Evolutionary conservation across 2,113 vertebrate genomes (phyloP), one percentile per base, ranked within the genome.

Genomic region (Indri indri): DNA sequence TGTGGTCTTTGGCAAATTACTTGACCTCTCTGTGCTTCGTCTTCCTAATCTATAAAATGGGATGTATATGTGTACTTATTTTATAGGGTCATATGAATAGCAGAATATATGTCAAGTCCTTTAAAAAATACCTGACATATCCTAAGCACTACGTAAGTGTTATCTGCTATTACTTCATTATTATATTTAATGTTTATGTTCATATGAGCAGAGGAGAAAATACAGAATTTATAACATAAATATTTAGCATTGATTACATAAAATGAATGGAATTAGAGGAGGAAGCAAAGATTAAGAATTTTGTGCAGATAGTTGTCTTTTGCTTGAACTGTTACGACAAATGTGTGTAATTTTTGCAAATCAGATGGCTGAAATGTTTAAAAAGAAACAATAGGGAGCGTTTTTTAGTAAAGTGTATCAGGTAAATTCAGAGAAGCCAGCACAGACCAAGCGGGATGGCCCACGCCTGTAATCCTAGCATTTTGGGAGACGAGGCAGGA

Each of bases 161-260:
- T 85, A 68, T 27, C 83, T 83, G 30, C 5, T 77, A 13, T 96
- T 30, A 63, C 81, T 94, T 84, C 57, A 68, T 77, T 63, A 66
- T 88, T 89, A 45, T 73, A 57, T 13, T 54, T 82, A 30, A 71
- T 76, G 27, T 82, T 65, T 61, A 63, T 63, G 30, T 63, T 81
- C 85, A 88, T 66, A 68, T n/a, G n/a, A 90, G 30, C 45, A 92
- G 96, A 93, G 63, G 54, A 86, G 8, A 82, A 97, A 93, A 82
- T n/a, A 18, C 16, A 30, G 27, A 83, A 82, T 40, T 74, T 73
- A 73, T 57, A 89, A 37, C 54, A 14, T 85, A 90, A 80, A 87
- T 32, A 76, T 86, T 47, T 71, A 71, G 18, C 74, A 83, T 16
- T 8, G 9, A 18, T 71, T 88, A 61, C 3, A 37, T 47, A 65